Percentiles rank a stretch among this genome's conserved stretches.
Evolutionary conservation across 2,113 vertebrate genomes (phyloP).

Genomic region (Pomatorhinus ruficollis): DNA sequence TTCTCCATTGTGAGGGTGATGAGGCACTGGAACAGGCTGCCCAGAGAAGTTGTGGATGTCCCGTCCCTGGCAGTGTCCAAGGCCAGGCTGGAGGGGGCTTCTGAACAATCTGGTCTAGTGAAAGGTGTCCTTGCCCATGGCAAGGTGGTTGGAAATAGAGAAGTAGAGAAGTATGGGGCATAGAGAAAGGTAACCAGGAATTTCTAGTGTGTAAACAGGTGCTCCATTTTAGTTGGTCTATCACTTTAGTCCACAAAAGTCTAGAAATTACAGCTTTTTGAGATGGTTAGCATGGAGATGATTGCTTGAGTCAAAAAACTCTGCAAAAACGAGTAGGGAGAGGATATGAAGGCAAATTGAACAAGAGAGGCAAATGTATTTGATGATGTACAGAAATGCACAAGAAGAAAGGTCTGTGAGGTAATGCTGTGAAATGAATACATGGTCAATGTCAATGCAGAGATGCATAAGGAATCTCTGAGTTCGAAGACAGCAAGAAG

Average conservation of each 20-base stretch:
- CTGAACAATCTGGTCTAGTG: not conserved
- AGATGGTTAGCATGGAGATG: not conserved
- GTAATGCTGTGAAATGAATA: not conserved
- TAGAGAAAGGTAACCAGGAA: no score
- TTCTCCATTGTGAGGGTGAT: not conserved
- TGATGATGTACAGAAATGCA: not conserved
- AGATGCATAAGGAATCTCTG: not conserved
- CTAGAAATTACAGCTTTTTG: not conserved
- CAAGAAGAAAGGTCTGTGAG: not conserved
- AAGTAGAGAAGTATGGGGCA: not conserved
- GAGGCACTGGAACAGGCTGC: not conserved
- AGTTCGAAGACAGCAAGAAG: not conserved
- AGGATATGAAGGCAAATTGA: not conserved
- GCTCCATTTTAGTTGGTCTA: not conserved
- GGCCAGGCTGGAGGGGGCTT: not conserved
- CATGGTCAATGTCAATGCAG: accelerated
- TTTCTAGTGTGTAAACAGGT: not conserved
- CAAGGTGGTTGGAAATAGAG: no score
- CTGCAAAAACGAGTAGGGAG: not conserved
- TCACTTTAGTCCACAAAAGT: not conserved
- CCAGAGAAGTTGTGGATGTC: not conserved
- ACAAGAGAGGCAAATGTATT: not conserved
- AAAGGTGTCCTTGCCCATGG: not conserved
- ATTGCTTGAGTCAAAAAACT: not conserved
- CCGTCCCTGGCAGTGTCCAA: not conserved